Evolutionary conservation across 2,113 vertebrate species (phyloP), one percentile per base, ranked within the genome.

Genomic region (Ceratotherium simum): DNA sequence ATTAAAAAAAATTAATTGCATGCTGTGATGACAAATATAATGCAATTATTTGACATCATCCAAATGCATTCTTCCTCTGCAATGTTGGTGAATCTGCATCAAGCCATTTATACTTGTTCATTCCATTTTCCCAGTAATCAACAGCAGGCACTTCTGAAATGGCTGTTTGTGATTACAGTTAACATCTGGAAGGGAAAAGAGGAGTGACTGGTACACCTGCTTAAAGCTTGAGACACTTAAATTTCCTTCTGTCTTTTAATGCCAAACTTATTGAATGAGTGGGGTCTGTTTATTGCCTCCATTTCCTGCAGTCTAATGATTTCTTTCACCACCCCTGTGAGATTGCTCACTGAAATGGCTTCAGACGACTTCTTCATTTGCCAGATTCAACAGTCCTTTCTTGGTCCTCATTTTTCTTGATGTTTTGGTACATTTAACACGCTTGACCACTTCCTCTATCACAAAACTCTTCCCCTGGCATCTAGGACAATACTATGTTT

Each of bases 351-450:
- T 29, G 39, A 92, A 91, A 94, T 69, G 91, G n/a, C 11, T 83
- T 72, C 73, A 65, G 39, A 58, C 21, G 51, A 60, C 12, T 62
- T 81, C 65, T 94, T 91, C 31, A 78, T 96, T 95, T 95, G 62
- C 93, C 62, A 96, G 8, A 51, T 33, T 89, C 72, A 95, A 27
- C 1, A 3, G 27, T 64, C 8, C 20, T 72, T 78, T 89, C 36
- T 48, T 20, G 14, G 4, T 88, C 23, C 13, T 95, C 62, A 67
- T 93, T 97, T 98, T 88, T 91, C 64, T 72, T 90, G 58, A 67
- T 69, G 83, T 96, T 96, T 96, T 94, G 80, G 27, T 72, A 94
- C 73, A 90, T 93, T 94, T 90, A 85, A 51, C 62, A 67, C 67
- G 51, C 67, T 70, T 94, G 82, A 87, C 58, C 39, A 79, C 56